Conservation (phyloP, 2,888 invertebrate genomes). For the Odontothrips loti region DNA sequence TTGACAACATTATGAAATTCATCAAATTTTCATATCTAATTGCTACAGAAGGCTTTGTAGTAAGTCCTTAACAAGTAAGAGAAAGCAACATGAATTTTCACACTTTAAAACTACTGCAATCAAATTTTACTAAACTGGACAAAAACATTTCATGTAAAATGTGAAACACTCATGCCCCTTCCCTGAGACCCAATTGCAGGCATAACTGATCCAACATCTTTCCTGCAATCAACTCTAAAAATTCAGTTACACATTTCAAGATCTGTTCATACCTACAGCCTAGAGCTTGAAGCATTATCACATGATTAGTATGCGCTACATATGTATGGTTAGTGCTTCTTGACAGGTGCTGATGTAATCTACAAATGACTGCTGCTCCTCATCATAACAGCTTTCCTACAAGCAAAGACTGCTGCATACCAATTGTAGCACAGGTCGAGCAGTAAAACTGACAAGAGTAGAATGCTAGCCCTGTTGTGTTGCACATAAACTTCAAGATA, state of each 20-base stretch:
- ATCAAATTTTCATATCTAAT: not conserved
- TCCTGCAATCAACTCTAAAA: not conserved
- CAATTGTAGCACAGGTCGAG: not conserved
- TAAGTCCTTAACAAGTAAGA: too few relatives aligned
- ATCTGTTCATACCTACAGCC: not conserved
- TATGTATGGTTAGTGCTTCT: not conserved
- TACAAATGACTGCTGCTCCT: not conserved
- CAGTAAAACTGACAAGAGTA: too few relatives aligned
- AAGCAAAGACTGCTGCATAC: not conserved
- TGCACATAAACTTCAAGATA: not conserved
- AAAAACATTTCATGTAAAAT: not conserved
- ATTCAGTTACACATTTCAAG: not conserved
- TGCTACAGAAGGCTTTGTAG: too few relatives aligned
- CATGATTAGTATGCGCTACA: slow-evolving; percentile 23
- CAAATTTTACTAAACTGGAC: not conserved
- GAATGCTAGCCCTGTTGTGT: not conserved
- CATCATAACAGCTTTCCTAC: not conserved
- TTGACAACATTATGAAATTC: not conserved
- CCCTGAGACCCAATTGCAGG: not conserved
- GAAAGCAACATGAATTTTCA: too few relatives aligned
- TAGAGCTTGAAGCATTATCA: slow-evolving; percentile 20
- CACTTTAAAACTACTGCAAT: too few relatives aligned
- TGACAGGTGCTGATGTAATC: not conserved
- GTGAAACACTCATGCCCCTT: slow-evolving; percentile 5
- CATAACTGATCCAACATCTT: not conserved